These are phyloP conservation scores for Coregonus ussuriensis DNA, from an alignment of 2,797 vertebrate genomes.

Conservation along the genomic window DNA sequence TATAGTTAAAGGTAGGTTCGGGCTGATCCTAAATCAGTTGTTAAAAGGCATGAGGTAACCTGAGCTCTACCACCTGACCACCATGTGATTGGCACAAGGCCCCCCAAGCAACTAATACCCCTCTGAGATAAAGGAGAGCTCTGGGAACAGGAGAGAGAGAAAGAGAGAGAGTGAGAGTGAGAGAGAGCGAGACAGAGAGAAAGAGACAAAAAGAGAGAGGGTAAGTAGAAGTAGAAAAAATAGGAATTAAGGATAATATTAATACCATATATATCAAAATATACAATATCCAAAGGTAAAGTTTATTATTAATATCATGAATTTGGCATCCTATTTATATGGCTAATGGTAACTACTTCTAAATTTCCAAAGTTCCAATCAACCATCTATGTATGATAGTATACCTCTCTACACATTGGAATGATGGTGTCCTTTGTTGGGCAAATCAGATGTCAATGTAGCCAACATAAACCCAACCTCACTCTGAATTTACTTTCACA, in stretches of 20 bases:
- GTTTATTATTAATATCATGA: no score
- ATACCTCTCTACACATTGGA: no score
- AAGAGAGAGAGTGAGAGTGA: constrained; percentile 6
- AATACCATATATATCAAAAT: not conserved
- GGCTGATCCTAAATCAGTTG: constrained; percentile 17
- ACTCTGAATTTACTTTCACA: no score
- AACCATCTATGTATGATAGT: no score
- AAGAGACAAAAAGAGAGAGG: not conserved
- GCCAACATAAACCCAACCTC: no score
- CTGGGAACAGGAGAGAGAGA: constrained; percentile 15
- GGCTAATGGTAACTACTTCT: no score
- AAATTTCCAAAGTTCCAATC: no score
- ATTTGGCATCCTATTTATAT: no score
- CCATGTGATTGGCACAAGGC: constrained; percentile 52
- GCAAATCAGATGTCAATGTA: no score
- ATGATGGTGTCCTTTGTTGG: no score
- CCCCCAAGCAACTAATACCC: constrained; percentile 30
- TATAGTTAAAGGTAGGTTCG: not conserved
- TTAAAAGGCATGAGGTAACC: constrained; percentile 31
- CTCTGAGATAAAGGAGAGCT: constrained; percentile 21
- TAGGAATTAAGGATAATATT: not conserved
- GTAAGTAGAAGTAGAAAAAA: not conserved
- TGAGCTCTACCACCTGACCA: constrained; percentile 57
- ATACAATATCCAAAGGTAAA: no score
- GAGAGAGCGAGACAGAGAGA: not conserved